Conservation (phyloP, 2,797 vertebrate species). For the Macroramphosus scolopax region DNA sequence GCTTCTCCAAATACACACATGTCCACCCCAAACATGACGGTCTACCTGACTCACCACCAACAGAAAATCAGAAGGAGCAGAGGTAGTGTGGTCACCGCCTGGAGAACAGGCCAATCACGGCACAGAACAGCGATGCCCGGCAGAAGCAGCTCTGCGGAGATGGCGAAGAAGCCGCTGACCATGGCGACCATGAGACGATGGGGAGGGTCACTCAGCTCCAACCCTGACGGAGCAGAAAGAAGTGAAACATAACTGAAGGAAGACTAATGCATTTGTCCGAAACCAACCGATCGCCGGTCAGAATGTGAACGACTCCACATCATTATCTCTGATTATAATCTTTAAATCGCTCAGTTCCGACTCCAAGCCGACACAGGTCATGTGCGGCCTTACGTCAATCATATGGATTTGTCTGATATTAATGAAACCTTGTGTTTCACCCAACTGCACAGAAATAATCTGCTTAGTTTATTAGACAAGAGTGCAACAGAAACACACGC, state of each 20-base stretch:
- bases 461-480: too few species aligned
- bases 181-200: conserved; percentile 83
- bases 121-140: conserved; percentile 81
- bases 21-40: too few species aligned
- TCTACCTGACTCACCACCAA: conserved; percentile 86
- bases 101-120: conserved; percentile 84
- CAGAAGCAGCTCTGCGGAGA: conserved; percentile 84
- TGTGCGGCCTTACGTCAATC: too few species aligned
- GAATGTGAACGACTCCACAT: not conserved
- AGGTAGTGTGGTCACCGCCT: conserved; percentile 81
- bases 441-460: too few species aligned
- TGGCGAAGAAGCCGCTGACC: conserved; percentile 82
- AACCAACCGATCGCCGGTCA: conserved; percentile 21
- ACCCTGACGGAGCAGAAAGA: conserved; percentile 67
- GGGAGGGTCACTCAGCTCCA: conserved; percentile 86
- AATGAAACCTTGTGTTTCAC: too few species aligned
- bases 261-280: conserved; percentile 8
- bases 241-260: conserved; percentile 9
- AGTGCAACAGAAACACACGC: too few species aligned
- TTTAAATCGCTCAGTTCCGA: not conserved
- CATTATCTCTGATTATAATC: too few species aligned
- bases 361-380: conserved; percentile 3
- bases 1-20: not conserved
- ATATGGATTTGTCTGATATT: too few species aligned
- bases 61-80: conserved; percentile 82